Evolutionary conservation across 2,888 invertebrate species (phyloP).

Genomic region (Volucella inanis): DNA sequence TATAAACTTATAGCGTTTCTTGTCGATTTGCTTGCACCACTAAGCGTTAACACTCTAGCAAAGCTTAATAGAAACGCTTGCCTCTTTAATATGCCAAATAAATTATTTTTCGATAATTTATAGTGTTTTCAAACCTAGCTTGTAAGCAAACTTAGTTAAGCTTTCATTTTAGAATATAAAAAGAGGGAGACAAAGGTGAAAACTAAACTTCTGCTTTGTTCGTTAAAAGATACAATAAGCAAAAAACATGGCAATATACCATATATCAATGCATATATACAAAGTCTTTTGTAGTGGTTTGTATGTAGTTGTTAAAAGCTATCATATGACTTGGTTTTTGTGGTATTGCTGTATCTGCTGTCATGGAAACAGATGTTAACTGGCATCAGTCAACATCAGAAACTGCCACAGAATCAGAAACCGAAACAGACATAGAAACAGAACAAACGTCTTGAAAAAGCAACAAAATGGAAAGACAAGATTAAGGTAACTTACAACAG

Average conservation of each 20-base stretch:
- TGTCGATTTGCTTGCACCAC: no score
- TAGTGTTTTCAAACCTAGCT: background rate
- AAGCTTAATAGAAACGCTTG: background rate
- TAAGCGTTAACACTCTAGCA: background rate
- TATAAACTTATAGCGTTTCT: no score
- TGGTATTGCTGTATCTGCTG: background rate
- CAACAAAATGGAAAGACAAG: background rate
- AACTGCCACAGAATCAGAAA: background rate
- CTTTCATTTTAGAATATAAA: constrained; percentile 17
- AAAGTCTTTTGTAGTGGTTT: constrained; percentile 2
- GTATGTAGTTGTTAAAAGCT: constrained; percentile 7
- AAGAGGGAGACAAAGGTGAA: constrained; percentile 9
- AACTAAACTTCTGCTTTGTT: constrained; percentile 13
- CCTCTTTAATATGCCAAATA: background rate
- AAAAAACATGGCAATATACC: constrained; percentile 29
- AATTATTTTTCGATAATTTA: background rate
- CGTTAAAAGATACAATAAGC: background rate
- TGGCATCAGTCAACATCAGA: constrained; percentile 11
- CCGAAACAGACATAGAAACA: background rate
- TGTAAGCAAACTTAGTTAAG: background rate
- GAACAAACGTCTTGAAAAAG: constrained; percentile 17
- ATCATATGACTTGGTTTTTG: constrained; percentile 31
- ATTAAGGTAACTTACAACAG: background rate
- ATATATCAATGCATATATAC: constrained; percentile 25
- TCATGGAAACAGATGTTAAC: constrained; percentile 17